Conservation (phyloP, 2,113 vertebrate genomes). For the Callipepla squamata region DNA sequence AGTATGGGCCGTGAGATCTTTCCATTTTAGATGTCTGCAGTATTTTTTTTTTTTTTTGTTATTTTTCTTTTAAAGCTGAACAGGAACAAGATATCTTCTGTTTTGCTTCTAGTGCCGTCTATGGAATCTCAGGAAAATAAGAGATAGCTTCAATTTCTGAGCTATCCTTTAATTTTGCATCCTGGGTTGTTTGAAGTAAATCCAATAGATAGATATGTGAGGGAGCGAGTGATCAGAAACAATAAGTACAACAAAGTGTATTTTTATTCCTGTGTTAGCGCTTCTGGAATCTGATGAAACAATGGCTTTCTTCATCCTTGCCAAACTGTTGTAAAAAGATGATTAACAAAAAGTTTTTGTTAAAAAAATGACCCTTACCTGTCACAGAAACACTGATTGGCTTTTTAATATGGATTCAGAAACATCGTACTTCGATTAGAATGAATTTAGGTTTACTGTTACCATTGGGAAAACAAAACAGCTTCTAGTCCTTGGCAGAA, state of each 20-base stretch:
- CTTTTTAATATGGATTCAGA: not conserved
- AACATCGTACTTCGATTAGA: not conserved
- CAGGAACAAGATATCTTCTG: not conserved
- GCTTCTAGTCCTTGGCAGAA: not conserved
- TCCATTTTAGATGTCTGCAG: not conserved
- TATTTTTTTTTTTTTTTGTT: not conserved
- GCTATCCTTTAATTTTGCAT: not conserved
- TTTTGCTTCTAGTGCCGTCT: not conserved
- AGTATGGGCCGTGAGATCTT: not conserved
- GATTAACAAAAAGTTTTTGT: not conserved
- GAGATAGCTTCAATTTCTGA: not conserved
- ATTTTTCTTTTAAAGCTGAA: not conserved
- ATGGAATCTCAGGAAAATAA: not conserved
- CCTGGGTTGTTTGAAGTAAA: not conserved
- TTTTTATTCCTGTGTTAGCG: not conserved
- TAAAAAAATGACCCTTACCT: accelerated
- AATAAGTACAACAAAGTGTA: not conserved
- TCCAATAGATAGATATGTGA: not conserved
- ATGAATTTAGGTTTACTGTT: not conserved
- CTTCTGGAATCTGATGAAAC: not conserved
- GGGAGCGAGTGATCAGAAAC: not conserved
- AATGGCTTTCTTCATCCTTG: not conserved
- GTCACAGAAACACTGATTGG: not conserved
- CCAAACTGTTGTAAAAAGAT: not conserved
- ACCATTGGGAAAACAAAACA: not conserved